Evolutionary conservation across 2,797 vertebrate genomes (phyloP).

Genomic region (Lerista edwardsae): DNA sequence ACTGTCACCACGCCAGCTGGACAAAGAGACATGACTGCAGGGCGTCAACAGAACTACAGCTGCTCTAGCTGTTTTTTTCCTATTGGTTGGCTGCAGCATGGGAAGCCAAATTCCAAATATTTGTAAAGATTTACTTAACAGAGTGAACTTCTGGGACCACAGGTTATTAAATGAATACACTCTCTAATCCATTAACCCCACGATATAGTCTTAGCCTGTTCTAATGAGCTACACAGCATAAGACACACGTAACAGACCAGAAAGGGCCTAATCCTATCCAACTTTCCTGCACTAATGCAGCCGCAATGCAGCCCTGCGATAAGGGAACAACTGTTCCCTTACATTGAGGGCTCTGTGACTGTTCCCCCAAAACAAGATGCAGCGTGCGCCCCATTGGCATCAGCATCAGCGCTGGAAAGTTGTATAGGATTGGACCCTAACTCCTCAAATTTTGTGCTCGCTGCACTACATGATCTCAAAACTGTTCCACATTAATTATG

Average conservation of each 20-base stretch:
- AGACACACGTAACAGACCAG: not conserved
- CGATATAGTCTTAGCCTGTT: not conserved
- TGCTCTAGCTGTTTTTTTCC: not conserved
- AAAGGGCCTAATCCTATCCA: too few species aligned
- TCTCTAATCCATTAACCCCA: not conserved
- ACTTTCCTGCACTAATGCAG: too few species aligned
- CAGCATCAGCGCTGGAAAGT: too few species aligned
- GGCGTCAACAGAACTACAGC: not conserved
- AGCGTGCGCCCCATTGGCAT: too few species aligned
- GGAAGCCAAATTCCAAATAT: not conserved
- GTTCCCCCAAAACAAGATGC: too few species aligned
- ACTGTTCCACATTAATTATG: not conserved
- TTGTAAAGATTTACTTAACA: not conserved
- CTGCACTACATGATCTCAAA: not conserved
- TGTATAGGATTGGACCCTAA: too few species aligned
- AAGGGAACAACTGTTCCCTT: too few species aligned
- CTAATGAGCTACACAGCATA: not conserved
- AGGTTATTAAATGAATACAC: not conserved
- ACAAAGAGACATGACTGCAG: not conserved
- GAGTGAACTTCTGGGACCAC: not conserved
- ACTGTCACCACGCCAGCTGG: not conserved
- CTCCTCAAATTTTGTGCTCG: too few species aligned
- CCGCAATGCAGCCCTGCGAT: too few species aligned
- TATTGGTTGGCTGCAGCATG: not conserved
- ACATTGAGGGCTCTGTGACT: too few species aligned